phyloP scores from a whole-genome alignment of 2,888 invertebrate species.

The Pteria penguin region DNA sequence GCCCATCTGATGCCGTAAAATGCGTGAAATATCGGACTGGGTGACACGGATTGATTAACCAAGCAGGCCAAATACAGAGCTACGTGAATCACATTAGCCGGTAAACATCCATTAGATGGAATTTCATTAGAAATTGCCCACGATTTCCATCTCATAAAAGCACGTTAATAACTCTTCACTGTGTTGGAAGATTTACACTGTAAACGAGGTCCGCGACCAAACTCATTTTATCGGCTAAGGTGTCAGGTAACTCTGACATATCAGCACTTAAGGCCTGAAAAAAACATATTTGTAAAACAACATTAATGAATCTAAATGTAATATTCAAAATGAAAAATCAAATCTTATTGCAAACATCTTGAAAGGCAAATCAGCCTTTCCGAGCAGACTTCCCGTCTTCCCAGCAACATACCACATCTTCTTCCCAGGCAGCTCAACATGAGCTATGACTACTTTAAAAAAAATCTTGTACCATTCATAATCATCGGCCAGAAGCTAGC shows the following conservation, averaged over 20 bases:
- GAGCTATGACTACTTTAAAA: not conserved
- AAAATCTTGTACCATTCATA: not conserved
- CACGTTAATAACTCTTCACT: constrained; percentile 2
- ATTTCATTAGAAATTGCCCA: not conserved
- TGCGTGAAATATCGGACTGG: constrained; percentile 7
- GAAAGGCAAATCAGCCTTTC: constrained; percentile 14
- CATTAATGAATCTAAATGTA: too few species aligned
- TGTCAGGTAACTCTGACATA: constrained; percentile 4
- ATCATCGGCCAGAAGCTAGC: constrained; percentile 24
- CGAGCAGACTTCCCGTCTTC: not conserved
- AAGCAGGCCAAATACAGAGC: constrained; percentile 22
- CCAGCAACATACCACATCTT: not conserved
- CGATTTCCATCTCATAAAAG: constrained; percentile 7
- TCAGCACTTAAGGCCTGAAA: not conserved
- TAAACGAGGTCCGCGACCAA: not conserved
- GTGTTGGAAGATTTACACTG: constrained; percentile 13
- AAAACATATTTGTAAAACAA: constrained; percentile 40
- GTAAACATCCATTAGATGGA: constrained; percentile 3
- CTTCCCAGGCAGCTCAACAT: not conserved
- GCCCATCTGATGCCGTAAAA: constrained; percentile 26
- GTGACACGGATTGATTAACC: not conserved
- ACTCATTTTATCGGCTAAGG: not conserved
- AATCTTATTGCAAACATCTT: constrained; percentile 18
- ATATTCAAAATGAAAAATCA: constrained; percentile 4
- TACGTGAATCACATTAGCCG: constrained; percentile 12